Evolutionary conservation across 2,888 invertebrate genomes (phyloP), one percentile per base, ranked within the genome.

Genomic region (Slavum lentiscoides): DNA sequence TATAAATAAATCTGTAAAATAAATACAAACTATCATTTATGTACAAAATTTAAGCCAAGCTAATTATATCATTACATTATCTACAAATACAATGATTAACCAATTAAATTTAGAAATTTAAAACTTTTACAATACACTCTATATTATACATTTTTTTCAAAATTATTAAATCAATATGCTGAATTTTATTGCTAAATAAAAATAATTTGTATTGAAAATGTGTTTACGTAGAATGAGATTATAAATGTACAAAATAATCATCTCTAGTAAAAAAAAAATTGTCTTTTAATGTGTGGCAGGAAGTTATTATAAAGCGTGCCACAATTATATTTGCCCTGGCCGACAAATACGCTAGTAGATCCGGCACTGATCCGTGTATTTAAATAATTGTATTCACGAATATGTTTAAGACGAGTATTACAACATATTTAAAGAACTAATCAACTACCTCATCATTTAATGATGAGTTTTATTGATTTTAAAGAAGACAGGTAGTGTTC

Each of bases 1-100:
- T 70, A 80, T 69, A 72, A 58, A 58, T 70, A 72, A 80, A 80
- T 80, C 80, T 80, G 80, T 72, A 80, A 80, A 80, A 80, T 64
- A 80, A 80, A 80, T 62, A 80, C 55, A 80, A 80, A 80, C 80
- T 80, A 80, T 80, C 17, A 72, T 80, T 80, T 66, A 69, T 82
- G 77, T 83, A 75, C 74, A 74, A 76, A 82, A 66, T 83, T 68
- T 39, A 55, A 69, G 59, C 59, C 59, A 73, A 23, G 19, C 49
- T 68, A 68, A 67, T 59, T 59, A 43, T 43, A 58, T 23, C 43
- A 43, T 53, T n/a, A n/a, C n/a, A 55, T 55, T 55, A 55, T 55
- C 55, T 55, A 11, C 7, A 55, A 55, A 19, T 55, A 55, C 55
- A 19, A 19, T 55, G 55, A 55, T 19, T 55, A 5, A 19, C 19